Percentiles rank a stretch among this genome's conserved stretches.
Evolutionary conservation across 2,888 invertebrate species (phyloP).

Genomic region (Metopia argyrocephala): DNA sequence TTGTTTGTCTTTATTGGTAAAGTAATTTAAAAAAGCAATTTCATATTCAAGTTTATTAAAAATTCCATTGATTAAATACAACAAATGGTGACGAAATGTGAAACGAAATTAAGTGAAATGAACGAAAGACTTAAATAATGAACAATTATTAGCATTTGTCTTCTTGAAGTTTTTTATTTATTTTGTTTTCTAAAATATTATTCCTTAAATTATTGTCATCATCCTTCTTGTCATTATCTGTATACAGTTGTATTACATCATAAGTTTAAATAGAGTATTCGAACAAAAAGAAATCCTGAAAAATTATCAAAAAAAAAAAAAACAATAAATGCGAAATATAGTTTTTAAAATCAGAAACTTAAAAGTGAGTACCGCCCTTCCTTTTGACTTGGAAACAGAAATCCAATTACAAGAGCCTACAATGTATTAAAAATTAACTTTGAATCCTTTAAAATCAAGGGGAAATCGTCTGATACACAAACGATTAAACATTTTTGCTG

Average conservation of each 20-base stretch:
- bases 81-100: background rate
- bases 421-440: no score
- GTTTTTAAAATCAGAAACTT: no score
- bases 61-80: constrained; percentile 42
- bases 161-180: background rate
- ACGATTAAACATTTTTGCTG: no score
- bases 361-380: no score
- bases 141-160: background rate
- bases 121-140: constrained; percentile 20
- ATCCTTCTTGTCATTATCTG: background rate
- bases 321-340: no score
- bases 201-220: constrained; percentile 3
- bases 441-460: no score
- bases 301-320: background rate
- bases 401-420: no score
- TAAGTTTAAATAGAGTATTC: background rate
- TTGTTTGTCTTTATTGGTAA: background rate
- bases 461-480: no score
- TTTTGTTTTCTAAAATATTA: constrained; percentile 20
- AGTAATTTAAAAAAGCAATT: no score
- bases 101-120: no score
- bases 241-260: background rate
- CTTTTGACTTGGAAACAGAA: no score
- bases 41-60: constrained; percentile 46
- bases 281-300: background rate